Evolutionary conservation across 1,140 invertebrate genomes (phyloP), one percentile per base, ranked within the genome.

Genomic region (Trinorchestia longiramus): DNA sequence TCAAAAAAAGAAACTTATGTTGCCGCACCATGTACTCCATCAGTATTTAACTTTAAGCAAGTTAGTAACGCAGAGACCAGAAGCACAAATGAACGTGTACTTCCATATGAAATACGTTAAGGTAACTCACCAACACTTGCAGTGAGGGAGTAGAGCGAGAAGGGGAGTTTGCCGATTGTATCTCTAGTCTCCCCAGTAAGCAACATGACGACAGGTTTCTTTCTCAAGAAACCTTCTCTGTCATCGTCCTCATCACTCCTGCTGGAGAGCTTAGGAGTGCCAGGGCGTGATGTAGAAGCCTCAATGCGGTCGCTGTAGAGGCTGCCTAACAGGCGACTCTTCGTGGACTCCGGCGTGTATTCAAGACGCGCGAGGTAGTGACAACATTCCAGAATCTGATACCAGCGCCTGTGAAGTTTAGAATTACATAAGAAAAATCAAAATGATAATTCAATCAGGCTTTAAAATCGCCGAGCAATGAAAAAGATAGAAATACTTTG

Each of bases 221-320:
- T 90, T 36, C 41, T 11, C 36, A 19, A 8, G 11, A 90, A 41
- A 42, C 41, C 4, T 3, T 41, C 15, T 43, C 17, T 4, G n/a
- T 41, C 88, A 43, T 42, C 87, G 8, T 87, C 88, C 28, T 42
- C 43, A 28, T 36, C 11, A 3, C 88, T 90, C 62, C 47, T 53
- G 47, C 47, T 53, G 47, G 47, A 53, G 6, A 53, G 47, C 47
- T 77, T 77, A 41, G 88, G 88, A 41, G 88, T 42, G 88, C 88
- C 43, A 15, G 88, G 88, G 11, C 88, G 88, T 19, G 88, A 90
- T 11, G 62, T 77, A 0, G n/a, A 8, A 41, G 41, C 88, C n/a
- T 90, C 88, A 4, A 90, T 90, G 41, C 43, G n/a, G 88, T 90
- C 88, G 88, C 88, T 90, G 88, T 90, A 90, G 0, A 90, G 88